Conservation (phyloP, 2,113 vertebrate genomes). For the Misgurnus anguillicaudatus region DNA sequence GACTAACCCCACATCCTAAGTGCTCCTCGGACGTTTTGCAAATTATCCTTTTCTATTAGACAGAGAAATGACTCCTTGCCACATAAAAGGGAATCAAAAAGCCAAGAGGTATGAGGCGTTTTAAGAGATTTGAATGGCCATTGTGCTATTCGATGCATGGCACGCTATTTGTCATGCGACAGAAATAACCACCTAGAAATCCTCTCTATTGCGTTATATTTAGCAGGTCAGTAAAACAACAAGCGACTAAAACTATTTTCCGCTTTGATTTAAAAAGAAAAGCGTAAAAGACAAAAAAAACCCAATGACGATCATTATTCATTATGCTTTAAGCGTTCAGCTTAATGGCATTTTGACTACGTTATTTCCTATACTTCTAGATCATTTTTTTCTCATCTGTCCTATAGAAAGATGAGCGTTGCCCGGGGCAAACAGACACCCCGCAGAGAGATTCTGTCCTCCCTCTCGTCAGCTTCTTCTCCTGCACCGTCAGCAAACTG, state of each 20-base stretch:
- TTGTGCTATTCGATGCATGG: conserved; percentile 52
- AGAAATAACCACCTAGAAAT: conserved; percentile 39
- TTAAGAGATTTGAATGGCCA: conserved; percentile 64
- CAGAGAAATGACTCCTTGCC: conserved; percentile 30
- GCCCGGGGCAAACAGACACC: conserved; percentile 38
- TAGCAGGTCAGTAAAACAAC: not conserved
- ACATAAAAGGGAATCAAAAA: conserved; percentile 33
- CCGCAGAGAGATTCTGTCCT: conserved; percentile 41
- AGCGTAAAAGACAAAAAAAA: no score
- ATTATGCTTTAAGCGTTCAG: not conserved
- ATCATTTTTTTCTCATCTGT: not conserved
- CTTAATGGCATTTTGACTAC: no score
- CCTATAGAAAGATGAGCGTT: not conserved
- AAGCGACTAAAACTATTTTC: no score
- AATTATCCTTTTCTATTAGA: conserved; percentile 50
- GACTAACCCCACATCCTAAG: conserved; percentile 46
- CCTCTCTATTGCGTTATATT: conserved; percentile 8
- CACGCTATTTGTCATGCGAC: not conserved
- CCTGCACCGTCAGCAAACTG: conserved; percentile 32
- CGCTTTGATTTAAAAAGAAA: no score
- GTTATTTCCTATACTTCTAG: not conserved
- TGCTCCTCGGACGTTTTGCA: conserved; percentile 56
- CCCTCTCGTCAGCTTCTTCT: conserved; percentile 25
- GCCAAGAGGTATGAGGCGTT: conserved; percentile 50
- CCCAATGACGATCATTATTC: no score